Evolutionary conservation across 2,888 invertebrate species (phyloP), one percentile per base, ranked within the genome.

Genomic region (Volucella inanis): DNA sequence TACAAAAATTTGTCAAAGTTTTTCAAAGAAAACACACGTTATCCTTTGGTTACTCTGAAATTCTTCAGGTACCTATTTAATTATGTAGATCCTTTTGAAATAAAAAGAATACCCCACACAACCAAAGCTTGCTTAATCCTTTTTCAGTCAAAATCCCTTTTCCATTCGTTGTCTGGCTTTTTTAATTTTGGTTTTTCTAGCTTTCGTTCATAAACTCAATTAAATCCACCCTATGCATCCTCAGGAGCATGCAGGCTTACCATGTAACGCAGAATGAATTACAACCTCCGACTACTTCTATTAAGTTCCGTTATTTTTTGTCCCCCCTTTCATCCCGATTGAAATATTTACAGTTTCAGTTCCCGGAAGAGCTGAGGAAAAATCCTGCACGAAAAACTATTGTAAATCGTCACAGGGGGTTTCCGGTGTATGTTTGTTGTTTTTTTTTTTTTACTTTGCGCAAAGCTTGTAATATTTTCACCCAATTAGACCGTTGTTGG

Each of bases 161-260:
- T n/a, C 38, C 39, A 49, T 22, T n/a, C 59, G 22, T 49, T 39
- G 45, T 45, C 18, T 18, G 18, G 43, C 1, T 22, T 11, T 54
- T 22, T 18, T 22, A 14, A 31, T 38, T 62, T 47, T 57, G 38
- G 38, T 9, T 43, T 18, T 55, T 31, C 15, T 39, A n/a, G 43
- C 31, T 54, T 43, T 54, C 47, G 57, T 49, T 55, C 70, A n/a
- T 71, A 65, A 78, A 78, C 70, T 59, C 57, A 71, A 71, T 57
- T 71, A 71, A 45, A 50, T 65, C n/a, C 50, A 45, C 57, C 43
- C 14, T 49, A 31, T 62, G 18, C 14, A 15, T 39, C 68, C 14
- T 54, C 15, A 15, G 47, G 47, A 43, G 57, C 18, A 64, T n/a
- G 31, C 57, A 57, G 41, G 49, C 64, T 71, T 52, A 59, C 71